Percentiles rank a stretch among this genome's conserved stretches.
Conservation (phyloP, 2,113 vertebrate genomes). For the Euleptes europaea region DNA sequence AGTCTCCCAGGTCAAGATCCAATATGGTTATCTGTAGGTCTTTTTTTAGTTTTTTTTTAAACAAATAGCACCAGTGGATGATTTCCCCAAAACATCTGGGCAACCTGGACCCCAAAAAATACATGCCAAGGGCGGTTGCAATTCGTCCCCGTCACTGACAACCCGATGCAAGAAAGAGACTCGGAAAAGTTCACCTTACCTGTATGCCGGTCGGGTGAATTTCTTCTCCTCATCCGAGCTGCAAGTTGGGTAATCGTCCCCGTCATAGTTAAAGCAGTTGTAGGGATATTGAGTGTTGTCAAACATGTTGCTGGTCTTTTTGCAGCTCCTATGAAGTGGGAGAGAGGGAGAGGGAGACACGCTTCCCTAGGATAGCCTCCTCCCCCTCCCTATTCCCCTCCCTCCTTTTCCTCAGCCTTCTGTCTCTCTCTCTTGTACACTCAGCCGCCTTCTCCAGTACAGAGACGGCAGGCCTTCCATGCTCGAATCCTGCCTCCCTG, state of each 20-base stretch:
- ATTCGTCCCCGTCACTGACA: slow-evolving; percentile 18
- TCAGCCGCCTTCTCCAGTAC: slow-evolving; percentile 57
- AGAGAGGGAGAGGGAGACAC: slow-evolving; percentile 52
- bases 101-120: fast-evolving
- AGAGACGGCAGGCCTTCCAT: no score
- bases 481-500: neutral
- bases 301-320: slow-evolving; percentile 82
- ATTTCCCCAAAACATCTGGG: fast-evolving
- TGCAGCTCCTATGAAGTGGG: slow-evolving; percentile 57
- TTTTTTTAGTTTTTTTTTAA: neutral
- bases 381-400: slow-evolving; percentile 63
- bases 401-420: slow-evolving; percentile 60
- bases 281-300: slow-evolving; percentile 95
- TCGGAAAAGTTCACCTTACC: slow-evolving; percentile 78
- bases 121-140: fast-evolving
- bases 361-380: slow-evolving; percentile 62
- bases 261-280: slow-evolving; percentile 96
- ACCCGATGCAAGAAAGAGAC: neutral
- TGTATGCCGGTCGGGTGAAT: slow-evolving; percentile 93
- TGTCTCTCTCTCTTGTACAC: slow-evolving; percentile 51
- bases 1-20: neutral
- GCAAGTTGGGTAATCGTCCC: slow-evolving; percentile 90
- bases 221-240: slow-evolving; percentile 91
- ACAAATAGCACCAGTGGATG: neutral
- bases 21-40: neutral